phyloP scores from a whole-genome alignment of 2,797 vertebrate genomes.

The Sebastiscus albofasciatus region DNA sequence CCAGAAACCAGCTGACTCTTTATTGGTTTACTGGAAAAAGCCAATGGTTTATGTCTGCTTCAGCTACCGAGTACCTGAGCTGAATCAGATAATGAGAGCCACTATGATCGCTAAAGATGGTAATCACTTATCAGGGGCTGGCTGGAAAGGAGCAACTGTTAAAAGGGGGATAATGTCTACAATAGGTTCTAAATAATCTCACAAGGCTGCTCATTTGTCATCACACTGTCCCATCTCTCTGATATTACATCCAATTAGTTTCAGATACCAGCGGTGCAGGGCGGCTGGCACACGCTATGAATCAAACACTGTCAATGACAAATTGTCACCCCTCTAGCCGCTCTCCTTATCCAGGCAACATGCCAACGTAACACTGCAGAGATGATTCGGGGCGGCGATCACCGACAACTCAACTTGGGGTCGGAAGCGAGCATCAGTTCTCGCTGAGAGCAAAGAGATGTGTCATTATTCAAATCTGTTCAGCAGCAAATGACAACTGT shows the following conservation, averaged over 20 bases:
- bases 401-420: constrained; percentile 41
- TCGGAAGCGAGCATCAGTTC: not conserved
- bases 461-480: not conserved
- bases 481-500: not conserved
- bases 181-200: constrained; percentile 55
- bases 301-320: constrained; percentile 81
- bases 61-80: not conserved
- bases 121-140: constrained; percentile 28
- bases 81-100: constrained; percentile 11
- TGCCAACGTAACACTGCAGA: constrained; percentile 50
- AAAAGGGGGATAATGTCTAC: constrained; percentile 33
- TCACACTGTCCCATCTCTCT: constrained; percentile 36
- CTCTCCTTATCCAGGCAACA: constrained; percentile 59
- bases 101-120: constrained; percentile 17
- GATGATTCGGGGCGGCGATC: constrained; percentile 39
- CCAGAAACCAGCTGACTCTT: constrained; percentile 25
- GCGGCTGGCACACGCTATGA: constrained; percentile 73
- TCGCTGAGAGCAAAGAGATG: not conserved
- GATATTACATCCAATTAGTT: constrained; percentile 74
- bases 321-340: constrained; percentile 63
- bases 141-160: constrained; percentile 18
- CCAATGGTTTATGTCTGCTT: constrained; percentile 1
- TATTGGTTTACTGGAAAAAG: not conserved
- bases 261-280: constrained; percentile 58
- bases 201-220: constrained; percentile 64